Conservation (phyloP, 2,113 vertebrate species). For the Micronycteris hirsuta region DNA sequence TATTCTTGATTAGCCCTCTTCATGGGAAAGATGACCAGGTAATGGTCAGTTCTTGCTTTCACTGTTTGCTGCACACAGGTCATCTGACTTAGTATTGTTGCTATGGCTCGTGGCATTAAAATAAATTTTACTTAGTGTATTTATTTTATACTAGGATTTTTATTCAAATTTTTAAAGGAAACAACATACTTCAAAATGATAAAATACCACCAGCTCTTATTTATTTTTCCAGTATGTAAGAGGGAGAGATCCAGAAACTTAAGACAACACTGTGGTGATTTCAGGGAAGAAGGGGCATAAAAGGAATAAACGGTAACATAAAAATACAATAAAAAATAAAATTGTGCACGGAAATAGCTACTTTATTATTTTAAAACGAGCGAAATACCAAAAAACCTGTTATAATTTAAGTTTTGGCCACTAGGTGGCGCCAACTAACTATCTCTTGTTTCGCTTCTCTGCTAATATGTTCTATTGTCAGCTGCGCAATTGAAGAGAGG, state of each 20-base stretch:
- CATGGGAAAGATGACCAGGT: not conserved
- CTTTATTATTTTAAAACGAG: no score
- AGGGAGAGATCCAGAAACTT: not conserved
- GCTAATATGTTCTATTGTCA: slow-evolving; percentile 22
- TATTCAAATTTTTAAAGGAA: not conserved
- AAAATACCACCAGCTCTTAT: not conserved
- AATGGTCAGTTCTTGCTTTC: not conserved
- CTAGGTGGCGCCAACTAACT: slow-evolving; percentile 73
- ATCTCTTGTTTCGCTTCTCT: not conserved
- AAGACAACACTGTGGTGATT: no score
- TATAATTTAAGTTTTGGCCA: slow-evolving; percentile 47
- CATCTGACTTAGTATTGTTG: not conserved
- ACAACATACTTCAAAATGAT: not conserved
- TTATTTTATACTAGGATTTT: not conserved
- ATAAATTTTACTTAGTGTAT: not conserved
- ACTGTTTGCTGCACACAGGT: not conserved
- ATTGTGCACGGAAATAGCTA: no score
- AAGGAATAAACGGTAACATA: no score
- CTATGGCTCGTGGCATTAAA: not conserved
- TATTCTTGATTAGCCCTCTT: not conserved
- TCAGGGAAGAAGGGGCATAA: no score
- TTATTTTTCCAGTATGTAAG: not conserved
- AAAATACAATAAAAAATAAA: no score
- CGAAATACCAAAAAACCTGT: not conserved
- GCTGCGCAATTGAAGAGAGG: not conserved